Base-by-base conservation (phyloP, 2,888 invertebrate species). In the Emmelina monodactyla region DNA sequence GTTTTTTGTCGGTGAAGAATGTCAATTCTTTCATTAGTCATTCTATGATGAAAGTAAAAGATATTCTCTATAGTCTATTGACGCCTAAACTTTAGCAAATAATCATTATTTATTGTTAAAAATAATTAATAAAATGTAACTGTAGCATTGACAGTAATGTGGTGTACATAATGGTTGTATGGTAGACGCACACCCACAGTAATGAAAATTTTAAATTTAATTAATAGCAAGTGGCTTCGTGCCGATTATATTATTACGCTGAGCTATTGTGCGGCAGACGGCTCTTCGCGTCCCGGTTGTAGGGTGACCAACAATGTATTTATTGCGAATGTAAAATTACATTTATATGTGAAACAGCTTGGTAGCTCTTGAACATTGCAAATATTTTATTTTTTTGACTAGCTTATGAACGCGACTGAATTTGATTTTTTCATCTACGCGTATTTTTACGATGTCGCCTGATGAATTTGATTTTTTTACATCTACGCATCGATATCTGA, bases 191-290 rank as follows among this genome's bases (percentile, higher is more conserved):
- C 49, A 49, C 49, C 44, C 49, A 44, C 43, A 51, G 63, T 60
- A 61, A 69, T 70, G 71, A 61, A 69, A 67, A 75, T 73, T 72
- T 76, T 67, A 72, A 76, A 71, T 75, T 75, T 69, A 76, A 76
- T 76, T 76, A 76, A 75, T 72, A 57, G 63, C 67, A 67, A 72
- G 71, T 71, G 68, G 63, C 64, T 64, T 59, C 64, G 65, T 58
- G 48, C 62, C 66, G 72, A 72, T 76, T 73, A 73, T 75, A 75
- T 70, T 75, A 73, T 75, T 65, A 71, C 62, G 67, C 58, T 50
- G 58, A 41, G 55, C 52, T 40, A 64, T 69, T 75, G 69, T 68
- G 58, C 31, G 44, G 44, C 53, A 49, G 58, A 47, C 51, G 55
- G 41, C 42, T 50, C 49, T 55, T 38, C 48, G 43, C 49, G 39